A percentile compares a stretch with the other conserved stretches of the same genome.
Conservation (phyloP, 2,888 invertebrate species). For the Cephus nigrinus region DNA sequence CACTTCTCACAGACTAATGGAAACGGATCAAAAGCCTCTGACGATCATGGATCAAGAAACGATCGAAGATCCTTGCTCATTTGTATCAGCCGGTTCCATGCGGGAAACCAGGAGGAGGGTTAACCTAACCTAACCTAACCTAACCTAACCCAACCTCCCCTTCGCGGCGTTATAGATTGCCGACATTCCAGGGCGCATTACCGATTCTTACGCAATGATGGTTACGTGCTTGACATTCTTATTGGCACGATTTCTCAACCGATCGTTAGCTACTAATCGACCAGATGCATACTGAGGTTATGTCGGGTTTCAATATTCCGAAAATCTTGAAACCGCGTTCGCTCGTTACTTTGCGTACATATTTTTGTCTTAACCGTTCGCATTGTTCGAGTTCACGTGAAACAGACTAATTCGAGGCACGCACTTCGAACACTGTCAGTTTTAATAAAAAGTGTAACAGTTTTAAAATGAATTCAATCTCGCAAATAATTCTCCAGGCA, state of each 20-base stretch:
- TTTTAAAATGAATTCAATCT: too few species aligned
- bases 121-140: conserved; percentile 15
- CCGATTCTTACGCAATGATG: conserved; percentile 35
- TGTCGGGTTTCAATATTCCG: conserved; percentile 6
- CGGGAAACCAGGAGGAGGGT: conserved; percentile 1
- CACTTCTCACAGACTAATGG: too few species aligned
- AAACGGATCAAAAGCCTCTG: too few species aligned
- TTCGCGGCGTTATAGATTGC: conserved; percentile 12
- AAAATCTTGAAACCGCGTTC: neutral
- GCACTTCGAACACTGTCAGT: too few species aligned
- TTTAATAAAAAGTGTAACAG: too few species aligned
- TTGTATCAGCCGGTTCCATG: too few species aligned
- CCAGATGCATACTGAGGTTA: neutral
- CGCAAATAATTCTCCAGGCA: too few species aligned
- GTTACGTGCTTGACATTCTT: conserved; percentile 51
- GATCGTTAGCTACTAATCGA: conserved; percentile 48
- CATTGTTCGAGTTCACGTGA: neutral
- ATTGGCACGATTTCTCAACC: conserved; percentile 51
- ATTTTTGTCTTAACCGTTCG: neutral
- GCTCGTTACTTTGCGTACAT: neutral
- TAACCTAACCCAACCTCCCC: conserved; percentile 20
- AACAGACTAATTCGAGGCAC: too few species aligned
- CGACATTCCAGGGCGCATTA: neutral
- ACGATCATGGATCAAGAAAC: too few species aligned
- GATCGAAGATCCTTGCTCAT: too few species aligned